Base-by-base conservation (phyloP, 2,888 invertebrate genomes). In the Cerastis rubricosa region DNA sequence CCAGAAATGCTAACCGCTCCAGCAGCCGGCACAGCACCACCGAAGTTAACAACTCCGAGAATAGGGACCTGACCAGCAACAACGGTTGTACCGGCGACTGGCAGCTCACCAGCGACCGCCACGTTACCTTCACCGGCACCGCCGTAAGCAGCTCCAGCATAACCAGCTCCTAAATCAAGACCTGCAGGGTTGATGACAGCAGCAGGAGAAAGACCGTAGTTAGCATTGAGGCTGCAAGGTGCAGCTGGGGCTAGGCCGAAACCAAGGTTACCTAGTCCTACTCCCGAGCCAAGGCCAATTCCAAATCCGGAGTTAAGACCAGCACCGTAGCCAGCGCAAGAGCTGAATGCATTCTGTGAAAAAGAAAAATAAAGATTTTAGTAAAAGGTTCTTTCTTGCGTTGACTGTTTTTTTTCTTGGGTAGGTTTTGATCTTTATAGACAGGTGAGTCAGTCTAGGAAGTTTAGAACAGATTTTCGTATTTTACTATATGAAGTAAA, bases 121-220 rank as follows among this genome's bases (percentile, higher is more conserved):
- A 93, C 76, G 29, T 89, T 85, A 2, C 93, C 93, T 74, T 91
- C 90, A 7, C 92, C 92, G 25, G 51, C 35, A 35, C 82, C 49
- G 49, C 49, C 49, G 49, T 49, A 49, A 17, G 47, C 47, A 6
- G 49, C 19, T 19, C 47, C 78, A 19, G 64, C 72, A 74, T 82
- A 72, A 19, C 69, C 66, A 0, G 74, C 78, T 63, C 45, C 51
- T 54, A 11, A 4, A 54, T 11, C 22, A n/a, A 54, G 11, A 54
- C n/a, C 51, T 51, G 22, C 51, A 5, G n/a, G 11, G n/a, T 54
- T 54, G 11, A 54, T 54, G n/a, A 11, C 65, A 63, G 54, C 54
- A 57, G 67, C 67, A 73, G 29, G 35, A 25, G 65, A 65, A 25
- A 59, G 51, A 25, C 72, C 35, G 17, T 61, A 49, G 25, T 54